Conservation (phyloP, 2,797 vertebrate genomes). For the Heliangelus exortis region DNA sequence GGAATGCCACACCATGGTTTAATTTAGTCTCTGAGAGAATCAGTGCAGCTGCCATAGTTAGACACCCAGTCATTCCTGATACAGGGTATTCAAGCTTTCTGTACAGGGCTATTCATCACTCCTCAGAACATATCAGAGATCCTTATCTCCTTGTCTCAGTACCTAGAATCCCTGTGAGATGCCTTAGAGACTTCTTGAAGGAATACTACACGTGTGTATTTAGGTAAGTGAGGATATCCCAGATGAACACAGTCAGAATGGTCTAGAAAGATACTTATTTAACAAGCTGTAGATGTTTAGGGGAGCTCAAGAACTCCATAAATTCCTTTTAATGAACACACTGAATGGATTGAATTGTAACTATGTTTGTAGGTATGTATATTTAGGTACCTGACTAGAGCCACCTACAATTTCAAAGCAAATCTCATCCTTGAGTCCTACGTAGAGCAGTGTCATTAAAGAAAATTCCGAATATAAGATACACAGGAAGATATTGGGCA, state of each 20-base stretch:
- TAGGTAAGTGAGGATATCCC: neutral
- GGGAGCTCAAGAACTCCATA: neutral
- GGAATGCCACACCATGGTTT: neutral
- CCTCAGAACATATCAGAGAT: neutral
- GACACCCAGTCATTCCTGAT: neutral
- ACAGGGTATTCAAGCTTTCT: neutral
- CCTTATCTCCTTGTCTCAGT: neutral
- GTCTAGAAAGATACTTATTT: neutral
- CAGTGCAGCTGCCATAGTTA: neutral
- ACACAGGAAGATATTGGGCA: accelerated
- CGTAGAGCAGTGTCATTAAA: neutral
- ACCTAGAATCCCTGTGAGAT: neutral
- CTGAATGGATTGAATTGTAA: neutral
- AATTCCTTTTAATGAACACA: neutral
- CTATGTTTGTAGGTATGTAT: neutral
- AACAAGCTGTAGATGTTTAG: neutral
- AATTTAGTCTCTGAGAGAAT: neutral
- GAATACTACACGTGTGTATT: neutral
- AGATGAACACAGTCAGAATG: neutral
- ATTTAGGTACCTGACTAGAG: neutral
- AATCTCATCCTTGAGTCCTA: neutral
- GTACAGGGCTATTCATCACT: neutral
- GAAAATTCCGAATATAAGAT: neutral
- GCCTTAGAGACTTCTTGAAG: neutral
- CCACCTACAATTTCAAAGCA: neutral